Evolutionary conservation across 37 sponge, comb jelly and placozoan species (phyloP).

Genomic region (Mnemiopsis leidyi): DNA sequence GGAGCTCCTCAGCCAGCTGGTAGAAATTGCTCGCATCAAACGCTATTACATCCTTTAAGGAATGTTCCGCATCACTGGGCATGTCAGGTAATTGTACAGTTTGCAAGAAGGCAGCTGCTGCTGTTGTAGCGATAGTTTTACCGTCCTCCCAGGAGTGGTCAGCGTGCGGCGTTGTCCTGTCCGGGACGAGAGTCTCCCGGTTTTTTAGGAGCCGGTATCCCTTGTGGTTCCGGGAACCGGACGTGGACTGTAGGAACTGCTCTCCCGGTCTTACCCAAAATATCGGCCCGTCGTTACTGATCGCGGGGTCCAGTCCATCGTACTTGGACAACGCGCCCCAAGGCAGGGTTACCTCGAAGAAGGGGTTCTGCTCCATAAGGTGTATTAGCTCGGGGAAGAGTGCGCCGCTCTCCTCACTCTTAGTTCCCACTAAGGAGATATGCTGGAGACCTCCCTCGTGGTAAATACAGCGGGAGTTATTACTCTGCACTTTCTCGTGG

Average conservation of each 20-base stretch:
- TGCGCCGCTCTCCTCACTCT: constrained; percentile 84
- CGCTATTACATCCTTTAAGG: constrained; percentile 88
- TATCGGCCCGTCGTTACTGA: constrained; percentile 96
- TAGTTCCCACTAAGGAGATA: constrained; percentile 82
- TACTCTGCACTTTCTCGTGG: constrained; percentile 65
- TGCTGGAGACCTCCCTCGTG: constrained; percentile 83
- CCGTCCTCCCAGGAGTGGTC: constrained; percentile 82
- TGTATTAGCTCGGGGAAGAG: constrained; percentile 66
- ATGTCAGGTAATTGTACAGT: constrained; percentile 72
- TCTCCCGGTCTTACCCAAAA: constrained; percentile 96
- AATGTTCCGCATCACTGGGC: neutral
- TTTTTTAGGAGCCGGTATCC: constrained; percentile 59
- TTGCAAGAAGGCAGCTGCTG: constrained; percentile 90
- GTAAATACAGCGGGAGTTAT: constrained; percentile 72
- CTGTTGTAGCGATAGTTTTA: constrained; percentile 75
- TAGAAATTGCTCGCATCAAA: constrained; percentile 86
- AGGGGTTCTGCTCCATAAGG: constrained; percentile 78
- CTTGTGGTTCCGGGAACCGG: constrained; percentile 32
- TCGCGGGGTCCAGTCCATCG: constrained; percentile 65
- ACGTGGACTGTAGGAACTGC: constrained; percentile 75
- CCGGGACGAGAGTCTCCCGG: constrained; percentile 86
- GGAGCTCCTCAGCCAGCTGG: constrained; percentile 74
- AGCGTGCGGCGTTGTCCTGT: constrained; percentile 92
- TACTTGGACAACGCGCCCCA: constrained; percentile 85
- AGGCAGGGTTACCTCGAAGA: constrained; percentile 76